phyloP scores from a whole-genome alignment of 2,888 invertebrate genomes.

The Deilephila porcellus region DNA sequence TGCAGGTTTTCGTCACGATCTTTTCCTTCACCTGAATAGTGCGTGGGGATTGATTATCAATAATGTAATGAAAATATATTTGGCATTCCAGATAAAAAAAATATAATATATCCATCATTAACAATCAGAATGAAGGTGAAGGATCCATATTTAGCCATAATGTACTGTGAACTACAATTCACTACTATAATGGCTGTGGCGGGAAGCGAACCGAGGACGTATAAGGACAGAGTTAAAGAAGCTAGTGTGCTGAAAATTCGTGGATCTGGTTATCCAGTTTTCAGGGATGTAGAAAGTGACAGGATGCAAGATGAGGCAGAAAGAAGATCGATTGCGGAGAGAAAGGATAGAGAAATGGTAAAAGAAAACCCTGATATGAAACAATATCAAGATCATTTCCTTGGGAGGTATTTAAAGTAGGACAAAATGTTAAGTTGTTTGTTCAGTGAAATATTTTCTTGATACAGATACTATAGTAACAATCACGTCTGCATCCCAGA shows the following conservation, averaged over 20 bases:
- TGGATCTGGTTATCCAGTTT: slow-evolving; percentile 55
- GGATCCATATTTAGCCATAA: slow-evolving; percentile 63
- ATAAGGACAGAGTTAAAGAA: slow-evolving; percentile 50
- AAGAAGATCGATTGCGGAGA: slow-evolving; percentile 17
- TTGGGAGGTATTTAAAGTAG: slow-evolving; percentile 1
- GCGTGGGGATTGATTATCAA: no score
- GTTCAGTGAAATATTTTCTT: no score
- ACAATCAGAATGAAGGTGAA: slow-evolving; percentile 58
- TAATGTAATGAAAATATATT: no score
- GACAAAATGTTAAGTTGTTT: not conserved
- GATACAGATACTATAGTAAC: no score
- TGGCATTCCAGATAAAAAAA: slow-evolving; percentile 44
- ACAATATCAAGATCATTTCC: slow-evolving; percentile 7
- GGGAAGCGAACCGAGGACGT: slow-evolving; percentile 52
- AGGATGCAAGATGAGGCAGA: slow-evolving; percentile 27
- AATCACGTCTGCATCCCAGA: no score
- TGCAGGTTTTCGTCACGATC: no score
- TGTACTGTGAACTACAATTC: slow-evolving; percentile 57
- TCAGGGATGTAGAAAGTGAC: slow-evolving; percentile 44
- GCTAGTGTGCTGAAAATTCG: slow-evolving; percentile 53
- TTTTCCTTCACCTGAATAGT: no score
- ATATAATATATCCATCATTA: slow-evolving; percentile 44
- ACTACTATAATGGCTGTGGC: slow-evolving; percentile 59
- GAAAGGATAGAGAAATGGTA: slow-evolving; percentile 34
- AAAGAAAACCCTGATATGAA: not conserved